Evolutionary conservation across 2,113 vertebrate genomes (phyloP).

Genomic region (Phoxinus phoxinus): DNA sequence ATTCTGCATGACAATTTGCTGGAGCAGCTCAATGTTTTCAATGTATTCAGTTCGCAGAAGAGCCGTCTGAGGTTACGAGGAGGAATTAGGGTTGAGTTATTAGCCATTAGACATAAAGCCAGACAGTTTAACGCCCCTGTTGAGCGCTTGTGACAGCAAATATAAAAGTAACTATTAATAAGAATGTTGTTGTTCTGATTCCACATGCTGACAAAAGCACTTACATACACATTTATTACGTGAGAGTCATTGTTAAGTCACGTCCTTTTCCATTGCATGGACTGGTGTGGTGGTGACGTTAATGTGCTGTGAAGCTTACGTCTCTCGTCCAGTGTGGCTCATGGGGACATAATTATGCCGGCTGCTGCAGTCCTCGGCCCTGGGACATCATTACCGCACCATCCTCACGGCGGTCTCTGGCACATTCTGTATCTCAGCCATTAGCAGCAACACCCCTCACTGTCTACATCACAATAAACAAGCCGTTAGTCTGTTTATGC

Average conservation of each 20-base stretch:
- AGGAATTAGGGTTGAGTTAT: constrained; percentile 21
- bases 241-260: constrained; percentile 18
- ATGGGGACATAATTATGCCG: constrained; percentile 49
- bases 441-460: constrained; percentile 26
- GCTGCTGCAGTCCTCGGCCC: constrained; percentile 8
- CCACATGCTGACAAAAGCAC: constrained; percentile 23
- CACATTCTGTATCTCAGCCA: constrained; percentile 17
- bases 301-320: constrained; percentile 12
- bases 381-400: constrained; percentile 26
- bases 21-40: constrained; percentile 26
- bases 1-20: neutral
- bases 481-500: constrained; percentile 33
- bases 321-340: constrained; percentile 29
- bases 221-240: constrained; percentile 27
- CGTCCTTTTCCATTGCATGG: constrained; percentile 14
- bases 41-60: neutral
- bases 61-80: neutral
- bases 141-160: neutral
- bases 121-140: constrained; percentile 13
- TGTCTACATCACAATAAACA: constrained; percentile 20
- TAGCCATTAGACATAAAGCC: constrained; percentile 32
- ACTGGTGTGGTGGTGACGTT: constrained; percentile 28
- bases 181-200: neutral
- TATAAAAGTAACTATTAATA: neutral
- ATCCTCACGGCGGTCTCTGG: neutral